Evolutionary conservation across 2,113 vertebrate species (phyloP), one percentile per base, ranked within the genome.

Genomic region (Centropristis striata): DNA sequence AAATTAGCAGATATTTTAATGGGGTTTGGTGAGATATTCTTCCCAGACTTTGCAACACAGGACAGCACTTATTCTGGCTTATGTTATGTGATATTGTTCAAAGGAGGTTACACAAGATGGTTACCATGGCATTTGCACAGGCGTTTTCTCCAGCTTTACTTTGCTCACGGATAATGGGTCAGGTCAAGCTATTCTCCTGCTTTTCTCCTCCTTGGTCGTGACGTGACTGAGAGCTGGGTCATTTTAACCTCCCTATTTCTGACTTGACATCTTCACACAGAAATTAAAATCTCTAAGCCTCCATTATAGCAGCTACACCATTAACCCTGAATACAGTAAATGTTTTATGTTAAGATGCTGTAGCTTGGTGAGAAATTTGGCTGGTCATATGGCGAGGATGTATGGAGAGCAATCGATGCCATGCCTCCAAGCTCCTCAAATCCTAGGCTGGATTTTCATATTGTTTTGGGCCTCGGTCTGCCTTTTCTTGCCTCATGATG

Each of bases 51-150:
- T 16, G 64, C 21, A 18, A 84, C 80, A 80, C 82, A 81, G 66
- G 50, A 39, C 36, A 59, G 25, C 71, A 74, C 67, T 90, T 78
- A 71, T 72, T 55, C 71, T 16, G 69, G 63, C 65, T 76, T 75
- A 78, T 88, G 47, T 80, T 79, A 69, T 77, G 81, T 77, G 80
- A 87, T 87, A 79, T 81, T 80, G 80, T 71, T 89, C 75, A 84
- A 75, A 89, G 82, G 61, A 82, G 71, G 81, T 78, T 89, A 72
- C 83, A 69, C 68, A 84, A 86, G 63, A 76, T 80, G 79, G 89
- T 92, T 90, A 68, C 89, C 85, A 92, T 91, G 85, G 86, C 75
- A 85, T 86, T 91, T 86, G 70, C 74, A 78, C 83, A 75, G 69
- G 79, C 58, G 32, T 79, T 65, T 84, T 80, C 74, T 86, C 46